phyloP scores from a whole-genome alignment of 2,113 vertebrate species.

The Puntigrus tetrazona region DNA sequence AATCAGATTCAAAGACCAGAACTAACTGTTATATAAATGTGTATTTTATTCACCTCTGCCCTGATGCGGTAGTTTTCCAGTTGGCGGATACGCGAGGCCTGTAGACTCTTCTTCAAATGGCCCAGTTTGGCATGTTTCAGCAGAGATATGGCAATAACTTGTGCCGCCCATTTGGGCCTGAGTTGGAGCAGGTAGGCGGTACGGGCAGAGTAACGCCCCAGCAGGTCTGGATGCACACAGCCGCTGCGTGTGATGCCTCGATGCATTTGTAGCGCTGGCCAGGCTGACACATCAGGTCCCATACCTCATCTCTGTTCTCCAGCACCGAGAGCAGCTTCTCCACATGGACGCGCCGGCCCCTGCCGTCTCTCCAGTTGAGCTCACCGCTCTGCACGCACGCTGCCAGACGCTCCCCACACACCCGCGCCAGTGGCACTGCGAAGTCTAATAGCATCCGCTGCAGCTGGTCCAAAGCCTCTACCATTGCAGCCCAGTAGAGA shows the following conservation, averaged over 20 bases:
- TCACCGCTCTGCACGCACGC: slow-evolving; percentile 64
- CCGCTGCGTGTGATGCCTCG: slow-evolving; percentile 70
- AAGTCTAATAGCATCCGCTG: slow-evolving; percentile 75
- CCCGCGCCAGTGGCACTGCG: slow-evolving; percentile 74
- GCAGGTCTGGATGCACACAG: slow-evolving; percentile 73
- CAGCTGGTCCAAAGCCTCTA: slow-evolving; percentile 68
- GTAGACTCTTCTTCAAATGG: slow-evolving; percentile 71
- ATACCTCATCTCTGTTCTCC: slow-evolving; percentile 72
- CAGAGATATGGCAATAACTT: slow-evolving; percentile 78
- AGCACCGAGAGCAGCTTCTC: slow-evolving; percentile 71
- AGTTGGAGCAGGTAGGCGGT: slow-evolving; percentile 62
- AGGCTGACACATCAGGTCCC: slow-evolving; percentile 63
- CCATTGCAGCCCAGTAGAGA: slow-evolving; percentile 71
- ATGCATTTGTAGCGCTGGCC: slow-evolving; percentile 82
- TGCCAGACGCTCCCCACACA: slow-evolving; percentile 67
- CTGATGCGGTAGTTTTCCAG: slow-evolving; percentile 84
- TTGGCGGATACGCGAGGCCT: slow-evolving; percentile 78
- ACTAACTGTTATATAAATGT: not conserved
- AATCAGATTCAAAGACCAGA: not conserved
- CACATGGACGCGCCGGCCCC: not conserved
- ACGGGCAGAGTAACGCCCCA: slow-evolving; percentile 73
- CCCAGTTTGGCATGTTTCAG: slow-evolving; percentile 67
- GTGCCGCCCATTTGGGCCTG: slow-evolving; percentile 78
- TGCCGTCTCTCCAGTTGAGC: slow-evolving; percentile 56
- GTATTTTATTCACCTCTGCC: slow-evolving; percentile 79